A percentile compares a stretch with the other conserved stretches of the same genome.
Conservation (phyloP, 2,797 vertebrate genomes). For the Acanthopagrus latus region DNA sequence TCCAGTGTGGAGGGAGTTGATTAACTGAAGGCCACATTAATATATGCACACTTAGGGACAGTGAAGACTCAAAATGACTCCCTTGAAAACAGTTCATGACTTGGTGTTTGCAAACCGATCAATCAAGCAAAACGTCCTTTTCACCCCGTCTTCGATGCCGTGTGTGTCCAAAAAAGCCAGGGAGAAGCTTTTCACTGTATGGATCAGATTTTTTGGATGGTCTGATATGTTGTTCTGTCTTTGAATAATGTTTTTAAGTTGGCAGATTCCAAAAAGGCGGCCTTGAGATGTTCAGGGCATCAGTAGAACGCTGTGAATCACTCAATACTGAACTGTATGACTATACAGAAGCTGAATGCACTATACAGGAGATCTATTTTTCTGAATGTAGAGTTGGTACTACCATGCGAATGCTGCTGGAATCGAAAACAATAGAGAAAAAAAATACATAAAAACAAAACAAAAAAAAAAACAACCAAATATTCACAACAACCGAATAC, state of each 20-base stretch:
- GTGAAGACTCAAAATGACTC: conserved; percentile 27
- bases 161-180: conserved; percentile 22
- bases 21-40: conserved; percentile 21
- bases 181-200: conserved; percentile 41
- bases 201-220: conserved; percentile 46
- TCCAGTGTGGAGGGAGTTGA: conserved; percentile 7
- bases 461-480: conserved; percentile 37
- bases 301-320: conserved; percentile 78
- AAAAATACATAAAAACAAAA: conserved; percentile 40
- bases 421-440: conserved; percentile 69
- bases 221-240: conserved; percentile 56
- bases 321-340: conserved; percentile 65
- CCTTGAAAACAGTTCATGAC: conserved; percentile 32
- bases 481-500: conserved; percentile 52
- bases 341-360: conserved; percentile 76
- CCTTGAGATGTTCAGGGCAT: conserved; percentile 69
- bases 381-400: conserved; percentile 85
- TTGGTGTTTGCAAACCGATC: conserved; percentile 2
- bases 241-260: conserved; percentile 74
- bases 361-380: conserved; percentile 81
- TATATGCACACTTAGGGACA: conserved; percentile 28
- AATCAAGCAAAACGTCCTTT: conserved; percentile 32
- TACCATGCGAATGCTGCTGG: conserved; percentile 77
- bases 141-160: neutral
- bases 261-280: conserved; percentile 69